Evolutionary conservation across 2,888 invertebrate species (phyloP), one percentile per base, ranked within the genome.

Genomic region (Morpho achilles): DNA sequence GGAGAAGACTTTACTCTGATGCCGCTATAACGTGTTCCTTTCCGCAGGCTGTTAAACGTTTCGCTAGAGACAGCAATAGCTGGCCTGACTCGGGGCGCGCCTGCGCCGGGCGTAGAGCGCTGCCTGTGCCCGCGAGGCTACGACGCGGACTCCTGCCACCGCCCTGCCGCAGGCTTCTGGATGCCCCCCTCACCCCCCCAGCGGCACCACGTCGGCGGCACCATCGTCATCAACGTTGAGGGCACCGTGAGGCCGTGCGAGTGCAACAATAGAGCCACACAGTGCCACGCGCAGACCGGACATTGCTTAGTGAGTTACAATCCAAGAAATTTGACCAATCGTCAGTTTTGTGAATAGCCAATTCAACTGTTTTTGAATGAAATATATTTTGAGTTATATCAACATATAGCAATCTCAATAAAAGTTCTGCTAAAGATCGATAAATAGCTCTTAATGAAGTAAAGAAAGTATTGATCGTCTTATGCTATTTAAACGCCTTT

Each of bases 91-190:
- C 92, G 93, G 8, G 93, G 93, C 0, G 94, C 92, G 63, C 93
- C 93, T n/a, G 96, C 97, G 0, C 92, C 92, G 41, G 96, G 97
- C 0, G 94, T 98, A 2, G 98, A 98, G 82, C 91, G 95, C 60
- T 98, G 98, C 80, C 92, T 93, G 50, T 98, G 98, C 75, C 96
- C 97, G 0, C 86, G 91, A 0, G 92, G 93, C 61, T 98, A 97
- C 86, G 93, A 94, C 64, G 96, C 97, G 0, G 92, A 94, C 0
- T 99, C 98, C 0, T 99, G 99, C 81, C 99, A 98, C 86, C 94
- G 95, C 76, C 96, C 97, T 0, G 95, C 94, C 45, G 80, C 92
- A 7, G 99, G 98, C 0, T 98, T 94, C 82, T 95, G 95, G 92
- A 93, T 94, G 77, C 93, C 94, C 45, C 84, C 87, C 40, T 85